Percentiles rank a stretch among this genome's conserved stretches.
Evolutionary conservation across 2,113 vertebrate genomes (phyloP).

Genomic region (Rhynchomys soricoides): DNA sequence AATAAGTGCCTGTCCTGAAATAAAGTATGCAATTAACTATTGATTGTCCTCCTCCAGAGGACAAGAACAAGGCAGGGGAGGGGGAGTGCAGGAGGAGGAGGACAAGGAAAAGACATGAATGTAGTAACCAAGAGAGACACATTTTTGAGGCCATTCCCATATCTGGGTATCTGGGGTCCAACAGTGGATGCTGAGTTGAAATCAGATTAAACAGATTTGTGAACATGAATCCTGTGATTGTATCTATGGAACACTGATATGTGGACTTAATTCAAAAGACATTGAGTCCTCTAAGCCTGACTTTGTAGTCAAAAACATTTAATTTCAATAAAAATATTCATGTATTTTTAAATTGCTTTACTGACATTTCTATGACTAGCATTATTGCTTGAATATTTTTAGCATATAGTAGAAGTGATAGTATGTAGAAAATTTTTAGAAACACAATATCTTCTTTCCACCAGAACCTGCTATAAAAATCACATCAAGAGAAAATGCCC

Average conservation of each 20-base stretch:
- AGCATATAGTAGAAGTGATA: not conserved
- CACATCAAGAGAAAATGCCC: not conserved
- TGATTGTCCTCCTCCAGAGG: not conserved
- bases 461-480: not conserved
- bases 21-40: not conserved
- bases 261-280: not conserved
- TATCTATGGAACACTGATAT: not conserved
- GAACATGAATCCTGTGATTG: not conserved
- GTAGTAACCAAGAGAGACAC: not conserved
- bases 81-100: not conserved
- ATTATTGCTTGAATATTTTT: not conserved
- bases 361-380: not conserved
- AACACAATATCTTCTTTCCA: not conserved
- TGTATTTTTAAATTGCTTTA: not conserved
- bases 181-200: not conserved
- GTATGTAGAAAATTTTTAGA: slow-evolving; percentile 40
- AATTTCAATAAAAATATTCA: not conserved
- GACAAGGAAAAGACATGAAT: not conserved
- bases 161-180: not conserved
- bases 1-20: not conserved
- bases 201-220: not conserved
- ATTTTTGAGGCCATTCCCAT: not conserved
- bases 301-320: not conserved
- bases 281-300: not conserved
- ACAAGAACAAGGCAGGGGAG: not conserved